These are phyloP conservation scores for Tortricodes alternella DNA, from an alignment of 2,888 invertebrate species.

Conservation along the genomic window DNA sequence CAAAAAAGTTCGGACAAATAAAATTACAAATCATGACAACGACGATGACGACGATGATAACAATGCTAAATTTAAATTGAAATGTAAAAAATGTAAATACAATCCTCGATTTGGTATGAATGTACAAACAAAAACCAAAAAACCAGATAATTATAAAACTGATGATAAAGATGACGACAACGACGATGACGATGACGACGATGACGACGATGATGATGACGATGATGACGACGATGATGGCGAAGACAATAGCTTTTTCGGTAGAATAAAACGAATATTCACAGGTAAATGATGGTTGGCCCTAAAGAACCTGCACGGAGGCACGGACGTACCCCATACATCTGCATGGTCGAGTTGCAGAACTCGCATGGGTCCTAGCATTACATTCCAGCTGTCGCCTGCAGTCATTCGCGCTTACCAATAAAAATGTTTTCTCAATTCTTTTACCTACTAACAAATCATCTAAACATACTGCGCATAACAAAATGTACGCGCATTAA, in stretches of 20 bases:
- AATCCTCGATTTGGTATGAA: slow-evolving; percentile 39
- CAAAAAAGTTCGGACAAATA: slow-evolving; percentile 2
- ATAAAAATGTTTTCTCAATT: slow-evolving; percentile 74
- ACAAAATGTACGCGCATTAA: slow-evolving; percentile 75
- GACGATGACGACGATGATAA: slow-evolving; percentile 52
- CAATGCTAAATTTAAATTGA: slow-evolving; percentile 70
- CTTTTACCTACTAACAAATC: slow-evolving; percentile 78
- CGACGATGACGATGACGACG: slow-evolving; percentile 69
- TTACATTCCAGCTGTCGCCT: slow-evolving; percentile 83
- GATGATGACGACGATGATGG: slow-evolving; percentile 70
- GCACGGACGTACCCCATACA: slow-evolving; percentile 64
- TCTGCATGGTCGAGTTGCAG: slow-evolving; percentile 75
- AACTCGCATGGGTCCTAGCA: slow-evolving; percentile 73
- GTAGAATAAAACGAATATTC: slow-evolving; percentile 78
- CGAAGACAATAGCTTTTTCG: slow-evolving; percentile 75
- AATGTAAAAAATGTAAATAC: slow-evolving; percentile 22
- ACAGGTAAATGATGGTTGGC: slow-evolving; percentile 77
- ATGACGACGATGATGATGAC: slow-evolving; percentile 75
- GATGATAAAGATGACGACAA: slow-evolving; percentile 59
- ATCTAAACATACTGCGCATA: slow-evolving; percentile 75
- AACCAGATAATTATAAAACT: slow-evolving; percentile 38
- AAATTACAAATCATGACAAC: slow-evolving; percentile 45
- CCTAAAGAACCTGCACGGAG: slow-evolving; percentile 65
- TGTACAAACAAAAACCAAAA: slow-evolving; percentile 64
- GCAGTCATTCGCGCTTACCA: slow-evolving; percentile 84